These are phyloP conservation scores for Psittacara wagleri DNA, from an alignment of 2,113 vertebrate genomes.

Conservation along the genomic window DNA sequence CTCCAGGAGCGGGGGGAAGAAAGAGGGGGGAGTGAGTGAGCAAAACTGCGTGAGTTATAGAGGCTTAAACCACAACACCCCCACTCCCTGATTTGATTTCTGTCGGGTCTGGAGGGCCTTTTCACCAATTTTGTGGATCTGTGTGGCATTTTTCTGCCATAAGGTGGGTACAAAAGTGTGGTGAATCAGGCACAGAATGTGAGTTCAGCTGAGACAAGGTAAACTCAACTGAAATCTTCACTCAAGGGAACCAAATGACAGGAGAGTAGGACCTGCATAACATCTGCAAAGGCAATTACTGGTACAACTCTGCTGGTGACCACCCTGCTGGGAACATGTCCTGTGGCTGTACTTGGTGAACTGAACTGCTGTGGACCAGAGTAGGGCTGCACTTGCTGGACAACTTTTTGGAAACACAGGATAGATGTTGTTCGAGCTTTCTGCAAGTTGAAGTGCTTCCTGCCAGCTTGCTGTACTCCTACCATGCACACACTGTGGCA, in stretches of 20 bases:
- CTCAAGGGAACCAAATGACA: neutral
- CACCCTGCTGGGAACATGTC: accelerated
- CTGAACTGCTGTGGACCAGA: accelerated
- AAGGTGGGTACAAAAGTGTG: neutral
- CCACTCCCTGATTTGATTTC: neutral
- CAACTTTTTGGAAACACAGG: accelerated
- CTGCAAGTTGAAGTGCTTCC: neutral
- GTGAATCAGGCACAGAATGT: neutral
- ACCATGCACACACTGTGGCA: accelerated
- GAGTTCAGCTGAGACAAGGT: neutral
- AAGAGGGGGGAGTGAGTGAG: too few relatives aligned
- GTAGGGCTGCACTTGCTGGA: accelerated
- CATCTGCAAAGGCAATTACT: neutral
- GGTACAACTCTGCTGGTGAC: neutral
- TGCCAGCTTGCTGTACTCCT: accelerated
- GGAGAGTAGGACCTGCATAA: neutral
- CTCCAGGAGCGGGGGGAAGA: too few relatives aligned
- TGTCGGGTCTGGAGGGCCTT: neutral
- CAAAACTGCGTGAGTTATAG: too few relatives aligned
- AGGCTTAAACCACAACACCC: too few relatives aligned
- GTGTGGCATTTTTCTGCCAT: neutral
- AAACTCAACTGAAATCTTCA: neutral
- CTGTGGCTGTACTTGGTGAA: accelerated
- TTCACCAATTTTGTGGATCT: neutral
- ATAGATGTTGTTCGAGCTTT: accelerated